Conservation (phyloP, 2,888 invertebrate species). For the Acleris emargana region DNA sequence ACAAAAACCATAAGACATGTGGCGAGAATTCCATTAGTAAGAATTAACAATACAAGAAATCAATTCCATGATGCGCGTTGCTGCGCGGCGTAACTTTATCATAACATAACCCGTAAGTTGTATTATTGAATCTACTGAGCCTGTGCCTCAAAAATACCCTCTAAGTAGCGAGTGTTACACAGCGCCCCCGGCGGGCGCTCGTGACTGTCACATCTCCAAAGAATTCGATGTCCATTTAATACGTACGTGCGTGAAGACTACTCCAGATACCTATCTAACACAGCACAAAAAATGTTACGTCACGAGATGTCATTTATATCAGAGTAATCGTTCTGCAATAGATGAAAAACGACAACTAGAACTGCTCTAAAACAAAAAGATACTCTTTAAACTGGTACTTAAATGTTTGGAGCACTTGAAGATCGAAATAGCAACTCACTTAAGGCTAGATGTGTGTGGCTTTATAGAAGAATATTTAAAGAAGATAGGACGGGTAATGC, state of each 20-base stretch:
- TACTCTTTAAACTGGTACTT: not conserved
- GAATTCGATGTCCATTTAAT: slow-evolving; percentile 67
- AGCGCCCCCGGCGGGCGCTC: slow-evolving; percentile 48
- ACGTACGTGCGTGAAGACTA: slow-evolving; percentile 71
- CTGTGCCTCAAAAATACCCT: not conserved
- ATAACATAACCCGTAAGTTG: too few relatives aligned
- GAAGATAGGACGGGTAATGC: slow-evolving; percentile 13
- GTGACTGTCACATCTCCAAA: slow-evolving; percentile 66
- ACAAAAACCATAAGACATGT: too few relatives aligned
- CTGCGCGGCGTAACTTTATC: too few relatives aligned
- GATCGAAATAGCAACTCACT: not conserved
- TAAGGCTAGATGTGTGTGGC: not conserved
- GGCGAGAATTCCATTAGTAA: too few relatives aligned
- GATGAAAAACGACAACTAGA: not conserved
- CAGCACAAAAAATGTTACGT: slow-evolving; percentile 33
- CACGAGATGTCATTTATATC: slow-evolving; percentile 29
- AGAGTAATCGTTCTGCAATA: slow-evolving; percentile 5
- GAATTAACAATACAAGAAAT: too few relatives aligned
- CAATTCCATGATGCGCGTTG: too few relatives aligned
- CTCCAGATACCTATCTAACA: slow-evolving; percentile 39
- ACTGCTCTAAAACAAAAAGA: slow-evolving; percentile 1
- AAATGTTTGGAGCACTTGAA: not conserved
- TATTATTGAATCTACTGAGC: too few relatives aligned
- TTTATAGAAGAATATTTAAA: slow-evolving; percentile 9
- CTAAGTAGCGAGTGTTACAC: not conserved